Conservation (phyloP, 2,113 vertebrate genomes). For the Ornithorhynchus anatinus region DNA sequence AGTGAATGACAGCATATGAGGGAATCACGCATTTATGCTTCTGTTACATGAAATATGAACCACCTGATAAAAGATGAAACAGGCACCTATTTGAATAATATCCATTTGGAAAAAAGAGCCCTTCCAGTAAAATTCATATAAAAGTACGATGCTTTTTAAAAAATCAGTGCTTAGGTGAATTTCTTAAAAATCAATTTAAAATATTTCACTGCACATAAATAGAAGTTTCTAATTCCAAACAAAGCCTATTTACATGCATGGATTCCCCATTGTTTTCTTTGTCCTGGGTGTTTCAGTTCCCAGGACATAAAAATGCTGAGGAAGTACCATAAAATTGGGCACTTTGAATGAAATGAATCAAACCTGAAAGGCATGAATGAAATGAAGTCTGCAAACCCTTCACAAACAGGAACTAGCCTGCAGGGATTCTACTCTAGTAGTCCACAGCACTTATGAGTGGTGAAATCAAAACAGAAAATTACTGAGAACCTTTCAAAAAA, state of each 20-base stretch:
- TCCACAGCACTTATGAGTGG: neutral
- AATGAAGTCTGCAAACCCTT: slow-evolving; percentile 13
- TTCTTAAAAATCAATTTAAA: slow-evolving; percentile 6
- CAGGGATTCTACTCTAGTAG: slow-evolving; percentile 13
- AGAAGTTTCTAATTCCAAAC: slow-evolving; percentile 20
- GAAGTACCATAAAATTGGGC: neutral
- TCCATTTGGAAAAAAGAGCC: neutral
- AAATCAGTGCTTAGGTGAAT: neutral
- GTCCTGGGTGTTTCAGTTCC: no score
- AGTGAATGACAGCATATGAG: no score
- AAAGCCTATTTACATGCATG: slow-evolving; percentile 25
- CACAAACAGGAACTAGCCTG: neutral
- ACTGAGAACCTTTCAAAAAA: neutral
- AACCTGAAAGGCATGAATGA: neutral
- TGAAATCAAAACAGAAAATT: neutral
- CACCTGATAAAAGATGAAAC: no score
- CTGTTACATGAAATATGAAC: neutral
- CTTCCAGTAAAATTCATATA: neutral
- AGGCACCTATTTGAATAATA: neutral
- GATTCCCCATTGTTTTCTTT: slow-evolving; percentile 24
- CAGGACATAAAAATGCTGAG: slow-evolving; percentile 17
- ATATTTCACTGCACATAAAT: neutral
- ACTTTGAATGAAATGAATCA: neutral
- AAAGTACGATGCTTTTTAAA: neutral
- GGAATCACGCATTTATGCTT: no score